Percentiles rank a stretch among this genome's conserved stretches.
Evolutionary conservation across 2,888 invertebrate genomes (phyloP).

Genomic region (Polietes domitor): DNA sequence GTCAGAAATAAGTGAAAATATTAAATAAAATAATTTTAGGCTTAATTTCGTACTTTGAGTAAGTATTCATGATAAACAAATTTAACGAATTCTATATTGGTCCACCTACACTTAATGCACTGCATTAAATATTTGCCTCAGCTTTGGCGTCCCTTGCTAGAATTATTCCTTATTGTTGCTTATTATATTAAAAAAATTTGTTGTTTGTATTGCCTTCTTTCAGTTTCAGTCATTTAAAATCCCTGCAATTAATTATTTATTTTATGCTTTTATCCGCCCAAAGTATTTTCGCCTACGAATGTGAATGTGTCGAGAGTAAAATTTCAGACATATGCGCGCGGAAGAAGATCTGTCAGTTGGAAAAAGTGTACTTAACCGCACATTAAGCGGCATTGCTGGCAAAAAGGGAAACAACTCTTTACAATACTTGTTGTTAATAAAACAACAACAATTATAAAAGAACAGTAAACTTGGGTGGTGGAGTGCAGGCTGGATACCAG

Average conservation of each 20-base stretch:
- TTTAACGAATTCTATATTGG: too few species aligned
- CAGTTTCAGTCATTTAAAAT: background rate
- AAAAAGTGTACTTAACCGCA: constrained; percentile 15
- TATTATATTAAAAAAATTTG: too few species aligned
- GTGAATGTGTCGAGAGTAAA: background rate
- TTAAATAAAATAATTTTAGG: too few species aligned
- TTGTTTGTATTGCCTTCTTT: too few species aligned
- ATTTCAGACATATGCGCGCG: constrained; percentile 8
- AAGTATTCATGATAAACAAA: too few species aligned
- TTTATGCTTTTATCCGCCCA: background rate
- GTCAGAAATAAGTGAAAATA: too few species aligned
- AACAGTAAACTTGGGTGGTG: background rate
- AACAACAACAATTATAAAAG: constrained; percentile 19
- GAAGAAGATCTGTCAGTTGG: constrained; percentile 14
- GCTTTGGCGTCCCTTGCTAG: too few species aligned
- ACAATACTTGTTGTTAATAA: constrained; percentile 15
- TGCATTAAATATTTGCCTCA: too few species aligned
- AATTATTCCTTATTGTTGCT: too few species aligned
- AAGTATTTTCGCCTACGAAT: background rate
- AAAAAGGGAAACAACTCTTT: background rate
- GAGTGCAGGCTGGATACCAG: background rate
- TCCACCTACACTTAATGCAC: too few species aligned
- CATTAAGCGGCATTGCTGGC: background rate
- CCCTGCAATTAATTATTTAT: constrained; percentile 24
- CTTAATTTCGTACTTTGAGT: too few species aligned